phyloP scores from a whole-genome alignment of 2,888 invertebrate species.

The Pelosia muscerda region DNA sequence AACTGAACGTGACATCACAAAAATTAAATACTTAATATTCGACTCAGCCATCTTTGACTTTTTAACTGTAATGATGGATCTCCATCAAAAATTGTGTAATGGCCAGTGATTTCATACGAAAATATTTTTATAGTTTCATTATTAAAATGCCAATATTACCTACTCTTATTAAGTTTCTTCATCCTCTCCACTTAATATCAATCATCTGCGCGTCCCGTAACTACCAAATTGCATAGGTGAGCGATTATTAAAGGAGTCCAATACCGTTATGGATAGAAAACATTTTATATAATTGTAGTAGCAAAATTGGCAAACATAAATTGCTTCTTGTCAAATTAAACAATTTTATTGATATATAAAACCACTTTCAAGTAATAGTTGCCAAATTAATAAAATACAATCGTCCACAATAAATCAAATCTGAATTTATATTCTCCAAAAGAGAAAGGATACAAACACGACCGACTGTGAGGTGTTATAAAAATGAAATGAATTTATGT shows the following conservation, averaged over 20 bases:
- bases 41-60: not conserved
- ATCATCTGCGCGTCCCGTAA: slow-evolving; percentile 27
- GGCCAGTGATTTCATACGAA: slow-evolving; percentile 10
- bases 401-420: slow-evolving; percentile 55
- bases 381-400: slow-evolving; percentile 45
- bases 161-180: slow-evolving; percentile 15
- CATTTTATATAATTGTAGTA: slow-evolving; percentile 38
- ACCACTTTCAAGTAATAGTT: slow-evolving; percentile 51
- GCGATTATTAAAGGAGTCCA: slow-evolving; percentile 33
- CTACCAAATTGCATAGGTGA: slow-evolving; percentile 29
- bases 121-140: slow-evolving; percentile 16
- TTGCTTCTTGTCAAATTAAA: slow-evolving; percentile 53
- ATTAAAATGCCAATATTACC: slow-evolving; percentile 17
- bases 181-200: slow-evolving; percentile 27
- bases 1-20: not conserved
- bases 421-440: slow-evolving; percentile 49
- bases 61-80: not conserved
- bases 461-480: slow-evolving; percentile 48
- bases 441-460: slow-evolving; percentile 57
- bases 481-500: slow-evolving; percentile 64
- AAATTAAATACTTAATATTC: not conserved
- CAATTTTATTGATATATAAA: slow-evolving; percentile 57
- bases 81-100: not conserved
- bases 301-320: slow-evolving; percentile 42
- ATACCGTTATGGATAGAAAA: slow-evolving; percentile 27